A percentile compares a stretch with the other conserved stretches of the same genome.
Evolutionary conservation across 2,113 vertebrate species (phyloP).

Genomic region (Entelurus aequoreus): DNA sequence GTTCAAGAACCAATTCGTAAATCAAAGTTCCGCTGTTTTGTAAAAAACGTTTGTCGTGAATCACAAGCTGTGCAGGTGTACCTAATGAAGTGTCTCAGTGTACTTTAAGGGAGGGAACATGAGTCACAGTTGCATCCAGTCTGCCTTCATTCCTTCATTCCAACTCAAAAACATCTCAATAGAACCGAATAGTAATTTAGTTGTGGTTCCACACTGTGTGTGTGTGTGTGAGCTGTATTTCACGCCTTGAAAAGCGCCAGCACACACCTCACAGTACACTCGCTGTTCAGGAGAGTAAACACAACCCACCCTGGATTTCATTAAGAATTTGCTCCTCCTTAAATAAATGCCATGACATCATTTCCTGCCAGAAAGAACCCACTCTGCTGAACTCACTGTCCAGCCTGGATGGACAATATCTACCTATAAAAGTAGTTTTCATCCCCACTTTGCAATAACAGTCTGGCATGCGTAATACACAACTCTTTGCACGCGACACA

Average conservation of each 20-base stretch:
- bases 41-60: no score
- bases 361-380: conserved; percentile 36
- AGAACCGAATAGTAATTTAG: neutral
- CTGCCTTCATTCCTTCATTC: no score
- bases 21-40: no score
- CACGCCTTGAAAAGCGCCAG: neutral
- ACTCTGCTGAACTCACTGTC: conserved; percentile 24
- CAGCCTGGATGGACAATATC: conserved; percentile 14
- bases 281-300: conserved; percentile 62
- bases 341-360: conserved; percentile 45
- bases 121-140: no score
- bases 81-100: no score
- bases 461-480: no score
- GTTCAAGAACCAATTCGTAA: no score
- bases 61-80: no score
- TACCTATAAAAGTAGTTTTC: neutral
- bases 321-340: conserved; percentile 52
- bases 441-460: no score
- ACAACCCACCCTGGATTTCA: conserved; percentile 63
- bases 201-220: conserved; percentile 6
- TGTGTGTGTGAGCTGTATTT: conserved; percentile 3
- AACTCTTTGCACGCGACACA: neutral
- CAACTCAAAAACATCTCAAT: no score
- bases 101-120: no score
- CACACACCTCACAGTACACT: conserved; percentile 38